Conservation (phyloP, 2,797 vertebrate species). For the Chelonia mydas region DNA sequence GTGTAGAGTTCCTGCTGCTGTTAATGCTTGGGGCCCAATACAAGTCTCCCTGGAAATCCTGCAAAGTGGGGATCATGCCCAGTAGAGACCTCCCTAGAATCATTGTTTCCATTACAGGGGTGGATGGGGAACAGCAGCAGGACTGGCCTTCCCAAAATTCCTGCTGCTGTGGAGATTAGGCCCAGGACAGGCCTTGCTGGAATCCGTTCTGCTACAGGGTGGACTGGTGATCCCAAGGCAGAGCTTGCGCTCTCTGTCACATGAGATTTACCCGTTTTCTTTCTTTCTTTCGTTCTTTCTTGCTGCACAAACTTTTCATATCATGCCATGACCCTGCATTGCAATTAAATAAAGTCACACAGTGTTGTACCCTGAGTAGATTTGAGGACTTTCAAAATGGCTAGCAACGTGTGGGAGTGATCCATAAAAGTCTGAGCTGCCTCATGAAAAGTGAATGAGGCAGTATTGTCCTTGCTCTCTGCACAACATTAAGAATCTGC, state of each 20-base stretch:
- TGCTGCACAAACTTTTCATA: background rate
- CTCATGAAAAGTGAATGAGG: background rate
- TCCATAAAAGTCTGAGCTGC: background rate
- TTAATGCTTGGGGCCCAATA: background rate
- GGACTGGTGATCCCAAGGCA: background rate
- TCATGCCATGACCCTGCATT: background rate
- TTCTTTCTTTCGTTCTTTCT: background rate
- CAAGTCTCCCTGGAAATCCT: background rate
- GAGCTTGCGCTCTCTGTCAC: background rate
- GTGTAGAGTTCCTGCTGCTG: background rate
- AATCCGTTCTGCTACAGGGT: background rate
- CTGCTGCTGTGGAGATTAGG: background rate
- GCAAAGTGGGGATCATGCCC: background rate
- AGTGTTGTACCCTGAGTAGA: background rate
- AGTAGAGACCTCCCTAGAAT: background rate
- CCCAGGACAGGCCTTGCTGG: background rate
- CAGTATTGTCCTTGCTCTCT: background rate
- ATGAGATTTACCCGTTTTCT: background rate
- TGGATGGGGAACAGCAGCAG: background rate
- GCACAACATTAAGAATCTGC: background rate
- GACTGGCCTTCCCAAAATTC: background rate
- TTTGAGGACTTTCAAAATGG: background rate
- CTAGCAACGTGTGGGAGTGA: background rate
- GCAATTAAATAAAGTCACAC: background rate
- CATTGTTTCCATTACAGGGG: rapidly evolving